Base-by-base conservation (phyloP, 2,113 vertebrate genomes). In the Arothron firmamentum region DNA sequence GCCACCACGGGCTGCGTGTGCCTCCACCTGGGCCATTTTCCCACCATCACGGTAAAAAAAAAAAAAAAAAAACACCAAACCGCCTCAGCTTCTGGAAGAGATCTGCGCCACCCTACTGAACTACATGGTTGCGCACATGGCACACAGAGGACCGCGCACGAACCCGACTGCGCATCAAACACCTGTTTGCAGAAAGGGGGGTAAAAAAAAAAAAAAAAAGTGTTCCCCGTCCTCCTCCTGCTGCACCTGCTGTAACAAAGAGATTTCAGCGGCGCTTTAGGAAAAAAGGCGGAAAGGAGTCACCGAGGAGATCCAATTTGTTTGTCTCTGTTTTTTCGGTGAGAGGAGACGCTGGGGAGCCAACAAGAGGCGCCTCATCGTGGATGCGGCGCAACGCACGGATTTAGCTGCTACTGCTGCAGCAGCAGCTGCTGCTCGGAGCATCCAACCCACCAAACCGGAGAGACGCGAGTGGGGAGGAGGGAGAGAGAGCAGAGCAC, bases 181-280 rank as follows among this genome's bases (percentile, higher is more conserved):
- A 92, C 90, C 90, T 92, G 90, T 92, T 90, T 82, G 85, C 62
- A 71, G 76, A 58, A 28, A 52, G 51, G 46, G 38, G 62, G 43
- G n/a, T n/a, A n/a, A n/a, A n/a, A n/a, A 25, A 5, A 25, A 25
- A 49, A 16, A n/a, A 16, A 47, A 9, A 52, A 9, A 63, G 56
- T 59, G 51, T 58, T 50, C 59, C 38, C 60, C 9, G 62, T 57
- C 41, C 68, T 56, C 48, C 62, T 15, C 21, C 41, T 17, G 3
- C 31, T 74, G 56, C 56, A 51, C 51, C 57, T 54, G 67, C 59
- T 45, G 38, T 20, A 18, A 34, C 12, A 19, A 18, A 3, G 34
- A 23, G 10, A 16, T 12, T 38, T 38, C 9, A 38, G 3, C 8
- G 34, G 9, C 8, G 34, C 34, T 38, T 38, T 19, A 20, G 46